Conservation (phyloP, 2,888 invertebrate species). For the Troglohyphantes excavatus region DNA sequence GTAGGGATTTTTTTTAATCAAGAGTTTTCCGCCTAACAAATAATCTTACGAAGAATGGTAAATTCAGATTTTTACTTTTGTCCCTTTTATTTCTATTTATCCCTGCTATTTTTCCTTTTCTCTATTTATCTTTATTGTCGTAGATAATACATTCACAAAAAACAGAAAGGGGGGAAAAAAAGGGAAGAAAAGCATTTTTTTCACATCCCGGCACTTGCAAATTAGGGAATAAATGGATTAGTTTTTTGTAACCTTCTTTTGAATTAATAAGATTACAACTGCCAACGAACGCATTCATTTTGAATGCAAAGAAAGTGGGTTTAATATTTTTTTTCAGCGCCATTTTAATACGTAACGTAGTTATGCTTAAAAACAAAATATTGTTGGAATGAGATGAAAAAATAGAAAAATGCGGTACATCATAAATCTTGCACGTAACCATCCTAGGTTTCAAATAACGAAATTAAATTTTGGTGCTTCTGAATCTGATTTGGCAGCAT, state of each 20-base stretch:
- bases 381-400: conserved; percentile 12
- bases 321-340: not conserved
- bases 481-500: too few species aligned
- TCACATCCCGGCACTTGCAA: conserved; percentile 23
- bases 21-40: conserved; percentile 9
- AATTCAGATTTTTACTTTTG: not conserved
- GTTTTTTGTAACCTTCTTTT: conserved; percentile 13
- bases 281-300: conserved; percentile 35
- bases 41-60: not conserved
- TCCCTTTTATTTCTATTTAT: not conserved
- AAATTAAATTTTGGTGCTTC: conserved; percentile 10
- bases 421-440: conserved; percentile 12
- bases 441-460: not conserved
- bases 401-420: conserved; percentile 1
- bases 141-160: conserved; percentile 14
- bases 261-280: conserved; percentile 56
- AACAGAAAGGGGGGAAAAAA: not conserved
- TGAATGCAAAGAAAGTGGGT: conserved; percentile 44
- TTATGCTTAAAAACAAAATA: conserved; percentile 1
- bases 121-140: conserved; percentile 20
- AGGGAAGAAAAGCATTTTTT: not conserved
- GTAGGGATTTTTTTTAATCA: not conserved
- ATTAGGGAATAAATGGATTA: conserved; percentile 62
- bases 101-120: not conserved
- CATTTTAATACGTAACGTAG: not conserved